Evolutionary conservation across 2,113 vertebrate species (phyloP).

Genomic region (Labrus mixtus): DNA sequence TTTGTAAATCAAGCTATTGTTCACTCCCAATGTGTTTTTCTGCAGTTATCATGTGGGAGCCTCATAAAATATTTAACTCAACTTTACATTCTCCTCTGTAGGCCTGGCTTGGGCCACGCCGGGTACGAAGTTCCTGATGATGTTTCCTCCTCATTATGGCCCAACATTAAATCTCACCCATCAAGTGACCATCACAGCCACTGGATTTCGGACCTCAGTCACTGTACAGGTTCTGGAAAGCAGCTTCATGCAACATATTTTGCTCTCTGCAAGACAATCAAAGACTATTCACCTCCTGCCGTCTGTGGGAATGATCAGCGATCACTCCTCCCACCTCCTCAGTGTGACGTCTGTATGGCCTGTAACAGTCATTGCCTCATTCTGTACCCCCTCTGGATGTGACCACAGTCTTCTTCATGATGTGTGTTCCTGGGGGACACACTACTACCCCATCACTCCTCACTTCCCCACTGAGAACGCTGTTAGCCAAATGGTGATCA

Average conservation of each 20-base stretch:
- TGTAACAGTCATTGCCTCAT: constrained; percentile 21
- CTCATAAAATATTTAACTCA: constrained; percentile 7
- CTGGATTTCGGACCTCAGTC: constrained; percentile 29
- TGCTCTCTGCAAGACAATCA: constrained; percentile 30
- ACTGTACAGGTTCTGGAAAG: constrained; percentile 36
- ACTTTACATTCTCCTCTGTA: constrained; percentile 32
- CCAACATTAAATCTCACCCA: constrained; percentile 28
- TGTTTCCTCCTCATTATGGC: constrained; percentile 47
- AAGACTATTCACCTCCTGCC: constrained; percentile 22
- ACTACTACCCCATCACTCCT: constrained; percentile 39
- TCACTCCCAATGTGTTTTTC: neutral
- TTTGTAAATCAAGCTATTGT: constrained; percentile 15
- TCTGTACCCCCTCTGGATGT: constrained; percentile 38
- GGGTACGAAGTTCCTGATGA: constrained; percentile 41
- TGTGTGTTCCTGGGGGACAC: constrained; percentile 46
- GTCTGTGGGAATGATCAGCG: constrained; percentile 15
- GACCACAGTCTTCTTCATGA: constrained; percentile 48
- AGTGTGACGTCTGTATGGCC: constrained; percentile 21
- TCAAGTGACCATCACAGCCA: constrained; percentile 22
- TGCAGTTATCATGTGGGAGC: constrained; percentile 3
- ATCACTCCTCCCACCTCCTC: constrained; percentile 28
- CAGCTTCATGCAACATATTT: constrained; percentile 15
- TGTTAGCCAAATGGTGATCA: constrained; percentile 51
- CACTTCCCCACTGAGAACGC: constrained; percentile 29
- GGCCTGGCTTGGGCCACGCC: constrained; percentile 31